Conservation (phyloP, 1,140 invertebrate genomes). For the Zaprionus lachaisei region DNA sequence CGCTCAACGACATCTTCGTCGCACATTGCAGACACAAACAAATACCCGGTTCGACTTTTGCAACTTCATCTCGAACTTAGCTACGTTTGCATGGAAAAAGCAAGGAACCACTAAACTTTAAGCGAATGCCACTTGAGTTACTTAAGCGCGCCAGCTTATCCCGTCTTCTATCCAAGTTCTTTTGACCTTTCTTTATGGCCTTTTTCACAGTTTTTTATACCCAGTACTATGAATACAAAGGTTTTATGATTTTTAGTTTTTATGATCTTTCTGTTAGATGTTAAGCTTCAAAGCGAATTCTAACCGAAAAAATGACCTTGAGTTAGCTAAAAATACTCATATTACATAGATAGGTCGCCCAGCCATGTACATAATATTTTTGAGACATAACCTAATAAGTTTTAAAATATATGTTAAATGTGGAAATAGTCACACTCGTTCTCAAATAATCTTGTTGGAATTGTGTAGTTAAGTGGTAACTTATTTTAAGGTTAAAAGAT, state of each 20-base stretch:
- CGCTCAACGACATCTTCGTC: slow-evolving; percentile 49
- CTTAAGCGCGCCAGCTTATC: slow-evolving; percentile 73
- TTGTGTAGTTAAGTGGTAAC: not conserved
- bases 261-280: too few relatives aligned
- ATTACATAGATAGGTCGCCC: too few relatives aligned
- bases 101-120: slow-evolving; percentile 55
- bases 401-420: too few relatives aligned
- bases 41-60: slow-evolving; percentile 51
- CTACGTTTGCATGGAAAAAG: slow-evolving; percentile 21
- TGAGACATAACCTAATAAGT: too few relatives aligned
- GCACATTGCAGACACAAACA: slow-evolving; percentile 45
- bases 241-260: not conserved
- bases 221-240: slow-evolving; percentile 9
- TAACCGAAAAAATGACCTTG: too few relatives aligned
- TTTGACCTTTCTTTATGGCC: slow-evolving; percentile 66
- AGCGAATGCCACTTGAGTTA: slow-evolving; percentile 69
- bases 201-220: slow-evolving; percentile 32
- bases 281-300: too few relatives aligned
- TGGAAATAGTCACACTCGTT: not conserved
- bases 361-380: too few relatives aligned
- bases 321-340: too few relatives aligned
- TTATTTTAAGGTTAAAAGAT: not conserved
- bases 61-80: slow-evolving; percentile 43
- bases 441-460: not conserved
- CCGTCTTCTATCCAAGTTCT: slow-evolving; percentile 58